phyloP scores from a whole-genome alignment of 2,113 vertebrate genomes.

The Heptranchias perlo region DNA sequence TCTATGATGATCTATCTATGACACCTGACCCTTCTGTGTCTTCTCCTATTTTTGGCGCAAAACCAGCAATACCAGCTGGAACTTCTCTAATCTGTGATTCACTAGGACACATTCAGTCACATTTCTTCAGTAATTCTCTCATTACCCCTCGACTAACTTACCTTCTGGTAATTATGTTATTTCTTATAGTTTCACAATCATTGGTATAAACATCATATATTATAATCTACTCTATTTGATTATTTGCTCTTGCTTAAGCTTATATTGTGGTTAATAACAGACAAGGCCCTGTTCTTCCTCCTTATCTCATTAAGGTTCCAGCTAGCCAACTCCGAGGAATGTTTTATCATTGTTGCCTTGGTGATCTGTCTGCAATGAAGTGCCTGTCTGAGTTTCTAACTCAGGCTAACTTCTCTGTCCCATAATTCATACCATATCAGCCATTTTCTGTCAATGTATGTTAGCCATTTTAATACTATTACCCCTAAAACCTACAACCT shows the following conservation, averaged over 20 bases:
- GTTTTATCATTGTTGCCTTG: background rate
- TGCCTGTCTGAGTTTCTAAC: too few relatives aligned
- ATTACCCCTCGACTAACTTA: background rate
- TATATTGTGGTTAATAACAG: background rate
- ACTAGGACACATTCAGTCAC: background rate
- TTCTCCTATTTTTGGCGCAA: background rate
- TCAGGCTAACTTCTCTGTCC: too few relatives aligned
- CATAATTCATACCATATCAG: too few relatives aligned
- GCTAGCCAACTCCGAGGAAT: background rate
- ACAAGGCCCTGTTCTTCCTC: background rate
- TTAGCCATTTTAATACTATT: background rate
- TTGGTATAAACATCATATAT: background rate
- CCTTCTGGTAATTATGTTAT: background rate
- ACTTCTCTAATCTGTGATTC: background rate
- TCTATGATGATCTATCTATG: too few relatives aligned
- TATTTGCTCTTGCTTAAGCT: background rate
- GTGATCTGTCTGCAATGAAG: too few relatives aligned
- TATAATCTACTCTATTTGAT: background rate
- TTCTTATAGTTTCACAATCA: background rate
- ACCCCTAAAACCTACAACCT: background rate
- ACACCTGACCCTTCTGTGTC: too few relatives aligned
- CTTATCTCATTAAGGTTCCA: background rate
- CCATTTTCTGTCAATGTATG: too few relatives aligned
- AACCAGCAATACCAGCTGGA: background rate
- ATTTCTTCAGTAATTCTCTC: background rate